phyloP scores from a whole-genome alignment of 2,797 vertebrate genomes.

The Buphagus erythrorhynchus region DNA sequence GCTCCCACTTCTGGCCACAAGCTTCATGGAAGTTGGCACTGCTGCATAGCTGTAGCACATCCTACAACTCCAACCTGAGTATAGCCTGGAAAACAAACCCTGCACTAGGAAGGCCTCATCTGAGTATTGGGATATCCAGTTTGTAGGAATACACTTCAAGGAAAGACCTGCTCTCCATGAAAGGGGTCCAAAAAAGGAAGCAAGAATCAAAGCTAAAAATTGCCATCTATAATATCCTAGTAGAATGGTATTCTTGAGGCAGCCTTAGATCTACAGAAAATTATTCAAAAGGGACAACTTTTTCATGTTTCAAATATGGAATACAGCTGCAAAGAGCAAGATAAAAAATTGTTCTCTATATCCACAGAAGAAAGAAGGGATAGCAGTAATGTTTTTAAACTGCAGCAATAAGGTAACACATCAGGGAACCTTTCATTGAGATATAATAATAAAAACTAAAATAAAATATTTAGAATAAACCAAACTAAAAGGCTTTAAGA shows the following conservation, averaged over 20 bases:
- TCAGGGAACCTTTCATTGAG: background rate
- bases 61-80: accelerated
- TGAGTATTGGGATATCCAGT: background rate
- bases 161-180: background rate
- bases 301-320: background rate
- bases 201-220: background rate
- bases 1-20: background rate
- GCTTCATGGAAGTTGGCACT: background rate
- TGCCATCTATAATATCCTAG: background rate
- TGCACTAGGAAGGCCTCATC: background rate
- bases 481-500: background rate
- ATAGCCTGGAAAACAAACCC: background rate
- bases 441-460: background rate
- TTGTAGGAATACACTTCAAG: background rate
- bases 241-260: background rate
- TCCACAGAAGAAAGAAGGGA: background rate
- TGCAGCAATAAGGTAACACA: background rate
- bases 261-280: background rate
- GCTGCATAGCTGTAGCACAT: background rate
- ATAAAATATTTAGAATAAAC: background rate
- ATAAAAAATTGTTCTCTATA: background rate
- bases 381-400: background rate
- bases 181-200: background rate
- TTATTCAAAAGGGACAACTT: background rate
- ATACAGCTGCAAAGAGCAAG: background rate